phyloP scores from a whole-genome alignment of 2,888 invertebrate species.

The Silvanus unidentatus region DNA sequence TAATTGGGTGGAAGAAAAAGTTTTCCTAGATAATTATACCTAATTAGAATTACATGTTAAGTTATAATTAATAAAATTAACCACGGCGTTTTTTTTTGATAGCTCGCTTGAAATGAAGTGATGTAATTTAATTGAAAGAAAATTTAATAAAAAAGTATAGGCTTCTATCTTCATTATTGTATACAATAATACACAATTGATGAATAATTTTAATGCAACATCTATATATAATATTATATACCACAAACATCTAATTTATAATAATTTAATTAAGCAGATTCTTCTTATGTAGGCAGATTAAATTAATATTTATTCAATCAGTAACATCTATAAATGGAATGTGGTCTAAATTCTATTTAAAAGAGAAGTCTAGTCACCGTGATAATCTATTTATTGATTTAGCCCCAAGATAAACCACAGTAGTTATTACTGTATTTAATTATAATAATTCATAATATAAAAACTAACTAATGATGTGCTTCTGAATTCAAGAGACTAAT shows the following conservation, averaged over 20 bases:
- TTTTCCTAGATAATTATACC: too few species aligned
- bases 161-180: too few species aligned
- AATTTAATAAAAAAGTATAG: too few species aligned
- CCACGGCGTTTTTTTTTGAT: too few species aligned
- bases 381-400: slow-evolving; percentile 7
- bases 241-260: slow-evolving; percentile 3
- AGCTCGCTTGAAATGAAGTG: too few species aligned
- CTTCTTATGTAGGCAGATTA: slow-evolving; percentile 1
- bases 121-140: too few species aligned
- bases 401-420: slow-evolving; percentile 5
- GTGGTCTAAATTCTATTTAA: slow-evolving; percentile 4
- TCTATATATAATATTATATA: background rate
- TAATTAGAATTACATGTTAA: too few species aligned
- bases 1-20: too few species aligned
- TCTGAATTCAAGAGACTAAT: background rate
- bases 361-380: slow-evolving; percentile 3
- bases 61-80: too few species aligned
- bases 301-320: slow-evolving; percentile 3
- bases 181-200: too few species aligned
- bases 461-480: slow-evolving; percentile 4
- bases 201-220: too few species aligned
- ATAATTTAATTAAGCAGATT: slow-evolving; percentile 3
- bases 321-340: slow-evolving; percentile 4
- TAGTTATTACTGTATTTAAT: slow-evolving; percentile 4
- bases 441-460: slow-evolving; percentile 4